Conservation (phyloP, 2,113 vertebrate genomes). For the Callocephalon fimbriatum region DNA sequence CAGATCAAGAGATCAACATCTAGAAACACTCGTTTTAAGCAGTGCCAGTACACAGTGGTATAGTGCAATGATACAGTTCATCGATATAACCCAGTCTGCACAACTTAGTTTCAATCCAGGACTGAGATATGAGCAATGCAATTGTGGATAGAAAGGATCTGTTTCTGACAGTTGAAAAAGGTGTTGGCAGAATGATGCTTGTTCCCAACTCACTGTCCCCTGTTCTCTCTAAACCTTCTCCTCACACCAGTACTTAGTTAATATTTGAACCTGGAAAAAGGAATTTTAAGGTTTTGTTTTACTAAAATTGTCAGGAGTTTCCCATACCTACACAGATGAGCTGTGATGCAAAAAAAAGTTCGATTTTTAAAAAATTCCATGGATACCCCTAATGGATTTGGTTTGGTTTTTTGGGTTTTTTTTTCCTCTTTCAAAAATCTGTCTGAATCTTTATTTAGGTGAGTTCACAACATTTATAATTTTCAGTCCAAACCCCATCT, state of each 20-base stretch:
- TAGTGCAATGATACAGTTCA: not conserved
- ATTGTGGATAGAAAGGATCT: not conserved
- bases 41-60: not conserved
- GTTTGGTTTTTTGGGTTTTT: not conserved
- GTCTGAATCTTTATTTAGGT: not conserved
- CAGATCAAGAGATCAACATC: not conserved
- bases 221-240: not conserved
- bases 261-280: not conserved
- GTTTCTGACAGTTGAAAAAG: not conserved
- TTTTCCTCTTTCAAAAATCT: not conserved
- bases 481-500: not conserved
- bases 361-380: not conserved
- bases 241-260: not conserved
- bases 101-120: not conserved
- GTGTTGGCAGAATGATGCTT: not conserved
- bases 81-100: not conserved
- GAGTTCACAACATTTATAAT: not conserved
- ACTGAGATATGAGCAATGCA: not conserved
- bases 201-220: not conserved
- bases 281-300: not conserved
- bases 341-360: not conserved
- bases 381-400: not conserved
- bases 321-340: not conserved
- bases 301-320: not conserved
- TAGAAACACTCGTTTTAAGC: not conserved